These are phyloP conservation scores for Zosterops pallidus DNA, from an alignment of 2,113 vertebrate species.

Conservation along the genomic window DNA sequence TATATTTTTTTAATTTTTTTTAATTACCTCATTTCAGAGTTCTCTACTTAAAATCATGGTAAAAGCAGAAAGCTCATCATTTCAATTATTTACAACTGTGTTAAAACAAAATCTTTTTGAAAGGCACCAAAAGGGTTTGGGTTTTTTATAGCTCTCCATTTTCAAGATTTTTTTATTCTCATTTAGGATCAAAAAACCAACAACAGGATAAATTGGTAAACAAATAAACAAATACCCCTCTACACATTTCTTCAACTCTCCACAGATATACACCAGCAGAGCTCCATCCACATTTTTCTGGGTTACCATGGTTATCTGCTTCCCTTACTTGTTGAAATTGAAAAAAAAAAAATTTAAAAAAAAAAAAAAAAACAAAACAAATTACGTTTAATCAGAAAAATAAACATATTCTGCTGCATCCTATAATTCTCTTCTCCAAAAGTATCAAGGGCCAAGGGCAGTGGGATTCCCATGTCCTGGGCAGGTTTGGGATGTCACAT, in stretches of 20 bases:
- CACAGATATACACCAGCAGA: not conserved
- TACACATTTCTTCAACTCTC: not conserved
- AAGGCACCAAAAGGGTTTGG: not conserved
- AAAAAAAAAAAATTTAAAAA: not conserved
- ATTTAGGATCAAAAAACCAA: not conserved
- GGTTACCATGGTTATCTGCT: slow-evolving; percentile 14
- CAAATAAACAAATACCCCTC: not conserved
- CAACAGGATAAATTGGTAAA: not conserved
- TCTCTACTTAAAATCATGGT: not conserved
- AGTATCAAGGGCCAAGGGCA: not conserved
- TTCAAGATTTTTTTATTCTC: not conserved
- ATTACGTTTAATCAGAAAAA: not conserved
- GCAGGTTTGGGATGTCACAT: not conserved
- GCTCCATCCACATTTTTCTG: not conserved
- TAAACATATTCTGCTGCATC: not conserved
- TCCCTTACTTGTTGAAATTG: not conserved
- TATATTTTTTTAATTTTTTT: not conserved
- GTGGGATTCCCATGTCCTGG: not conserved
- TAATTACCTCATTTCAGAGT: not conserved
- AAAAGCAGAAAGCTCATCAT: not conserved
- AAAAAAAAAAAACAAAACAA: too few relatives aligned
- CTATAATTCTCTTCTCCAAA: not conserved
- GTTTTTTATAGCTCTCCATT: not conserved
- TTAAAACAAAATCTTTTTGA: not conserved
- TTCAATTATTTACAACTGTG: not conserved